Evolutionary conservation across 2,888 invertebrate species (phyloP), one percentile per base, ranked within the genome.

Genomic region (Sicus ferrugineus): DNA sequence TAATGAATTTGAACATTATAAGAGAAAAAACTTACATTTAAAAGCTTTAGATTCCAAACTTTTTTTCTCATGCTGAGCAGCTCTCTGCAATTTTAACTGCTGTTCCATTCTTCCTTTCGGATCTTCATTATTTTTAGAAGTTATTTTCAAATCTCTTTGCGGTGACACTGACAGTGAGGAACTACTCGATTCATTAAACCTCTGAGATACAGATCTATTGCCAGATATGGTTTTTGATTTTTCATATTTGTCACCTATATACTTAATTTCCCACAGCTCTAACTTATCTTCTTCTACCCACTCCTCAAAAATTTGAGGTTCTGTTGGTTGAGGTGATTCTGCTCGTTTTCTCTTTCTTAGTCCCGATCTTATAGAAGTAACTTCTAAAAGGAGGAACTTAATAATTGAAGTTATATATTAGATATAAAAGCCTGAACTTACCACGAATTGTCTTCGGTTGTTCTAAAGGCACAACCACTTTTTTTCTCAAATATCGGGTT

Each of bases 201-300:
- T 80, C 6, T 75, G 75, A 52, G 86, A 94, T 89, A 81, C 95
- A 91, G 81, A 95, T 89, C 84, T 91, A 1, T 83, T 82, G 14
- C 77, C 79, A 3, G 82, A 75, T 4, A 77, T 75, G 5, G 79
- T 54, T 19, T 80, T 78, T 0, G 78, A 90, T 83, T 89, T 90
- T 85, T 91, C 91, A 84, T 90, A 86, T 86, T 90, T 91, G 84
- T 96, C 96, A 26, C 94, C 94, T 82, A 95, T 96, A 78, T 93
- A 92, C 78, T 95, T 95, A 71, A 98, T 96, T 86, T 98, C 97
- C 97, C 97, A 98, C 48, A 98, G 86, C 81, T 98, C 97, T 56
- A 98, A 86, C 82, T 95, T 94, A 75, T 97, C 96, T 85, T 98
- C 98, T 76, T 96, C 96, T 0, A 97, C 93, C 98, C 98, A 98